A percentile compares a stretch with the other conserved stretches of the same genome.
These are phyloP conservation scores for Megaustenia siamemsis DNA, from an alignment of 2,888 invertebrate species.

Conservation along the genomic window DNA sequence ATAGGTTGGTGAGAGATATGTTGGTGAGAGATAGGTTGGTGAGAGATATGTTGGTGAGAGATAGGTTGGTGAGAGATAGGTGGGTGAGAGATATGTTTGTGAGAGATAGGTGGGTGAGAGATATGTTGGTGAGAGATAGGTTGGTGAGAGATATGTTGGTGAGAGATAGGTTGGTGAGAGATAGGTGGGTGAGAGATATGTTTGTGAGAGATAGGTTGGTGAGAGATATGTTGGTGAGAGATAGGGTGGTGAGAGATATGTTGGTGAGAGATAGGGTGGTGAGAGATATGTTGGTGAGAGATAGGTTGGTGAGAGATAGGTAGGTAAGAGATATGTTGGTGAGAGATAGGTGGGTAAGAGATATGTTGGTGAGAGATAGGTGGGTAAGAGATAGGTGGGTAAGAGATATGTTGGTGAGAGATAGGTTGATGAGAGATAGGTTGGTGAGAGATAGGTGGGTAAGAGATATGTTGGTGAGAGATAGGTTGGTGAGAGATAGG, in stretches of 20 bases:
- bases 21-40: background rate
- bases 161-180: too few species aligned
- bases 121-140: background rate
- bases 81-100: background rate
- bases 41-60: background rate
- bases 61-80: background rate
- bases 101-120: background rate
- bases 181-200: background rate
- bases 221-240: background rate
- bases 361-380: too few species aligned
- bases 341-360: too few species aligned
- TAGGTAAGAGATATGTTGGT: too few species aligned
- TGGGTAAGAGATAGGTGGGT: background rate
- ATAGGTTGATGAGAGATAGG: background rate
- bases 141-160: background rate
- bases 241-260: background rate
- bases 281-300: background rate
- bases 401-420: background rate
- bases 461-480: background rate
- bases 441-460: background rate
- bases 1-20: background rate
- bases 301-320: background rate
- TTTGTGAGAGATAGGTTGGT: background rate
- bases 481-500: background rate
- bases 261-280: too few species aligned